These are phyloP conservation scores for Strigamia maritima DNA, from an alignment of 2,888 invertebrate genomes.

Conservation along the genomic window DNA sequence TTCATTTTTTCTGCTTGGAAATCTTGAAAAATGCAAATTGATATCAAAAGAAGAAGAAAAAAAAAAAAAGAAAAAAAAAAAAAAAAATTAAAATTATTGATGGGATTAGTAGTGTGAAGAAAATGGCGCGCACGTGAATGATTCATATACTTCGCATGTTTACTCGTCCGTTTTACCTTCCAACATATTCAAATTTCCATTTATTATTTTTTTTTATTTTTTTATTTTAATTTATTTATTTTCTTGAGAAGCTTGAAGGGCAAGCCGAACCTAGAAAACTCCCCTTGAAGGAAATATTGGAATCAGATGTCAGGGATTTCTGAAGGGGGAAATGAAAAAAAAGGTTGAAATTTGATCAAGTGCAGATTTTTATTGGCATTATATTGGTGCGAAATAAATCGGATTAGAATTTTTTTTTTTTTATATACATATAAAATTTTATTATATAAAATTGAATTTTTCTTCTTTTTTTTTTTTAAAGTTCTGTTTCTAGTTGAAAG, in stretches of 20 bases:
- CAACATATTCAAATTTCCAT: not conserved
- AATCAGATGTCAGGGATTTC: conserved; percentile 17
- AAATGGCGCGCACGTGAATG: not conserved
- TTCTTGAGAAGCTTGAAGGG: not conserved
- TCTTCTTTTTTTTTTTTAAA: not conserved
- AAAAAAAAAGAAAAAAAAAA: not conserved
- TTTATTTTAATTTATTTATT: not conserved
- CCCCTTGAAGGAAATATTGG: conserved; percentile 17
- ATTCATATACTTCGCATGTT: not conserved
- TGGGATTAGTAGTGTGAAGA: not conserved
- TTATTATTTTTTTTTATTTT: not conserved
- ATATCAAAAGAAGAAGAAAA: not conserved
- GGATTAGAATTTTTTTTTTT: too few species aligned
- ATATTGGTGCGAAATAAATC: not conserved
- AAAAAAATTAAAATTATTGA: not conserved
- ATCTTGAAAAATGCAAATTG: too few species aligned
- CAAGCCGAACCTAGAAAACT: not conserved
- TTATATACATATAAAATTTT: too few species aligned
- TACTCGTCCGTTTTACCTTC: not conserved
- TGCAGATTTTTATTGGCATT: not conserved
- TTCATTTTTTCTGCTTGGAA: too few species aligned
- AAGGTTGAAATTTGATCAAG: not conserved
- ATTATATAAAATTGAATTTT: too few species aligned
- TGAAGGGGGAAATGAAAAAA: not conserved
- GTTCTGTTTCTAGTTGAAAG: not conserved